Percentiles rank a stretch among this genome's conserved stretches.
Evolutionary conservation across 2,888 invertebrate genomes (phyloP).

Genomic region (Palloptera scutellata): DNA sequence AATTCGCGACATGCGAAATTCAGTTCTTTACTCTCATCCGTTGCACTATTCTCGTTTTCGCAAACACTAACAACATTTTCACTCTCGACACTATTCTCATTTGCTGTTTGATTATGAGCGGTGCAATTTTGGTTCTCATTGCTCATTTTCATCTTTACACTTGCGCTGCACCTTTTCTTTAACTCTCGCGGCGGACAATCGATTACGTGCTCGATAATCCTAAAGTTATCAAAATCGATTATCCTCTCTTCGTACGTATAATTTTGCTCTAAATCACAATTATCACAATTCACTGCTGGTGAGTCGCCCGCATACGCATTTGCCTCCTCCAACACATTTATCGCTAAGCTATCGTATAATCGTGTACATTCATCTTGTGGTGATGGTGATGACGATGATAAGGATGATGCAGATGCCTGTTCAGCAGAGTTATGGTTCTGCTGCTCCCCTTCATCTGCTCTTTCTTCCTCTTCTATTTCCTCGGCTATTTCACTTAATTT

Average conservation of each 20-base stretch:
- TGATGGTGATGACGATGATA: too few species aligned
- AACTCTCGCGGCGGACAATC: conserved; percentile 43
- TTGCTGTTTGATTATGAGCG: background rate
- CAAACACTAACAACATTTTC: too few species aligned
- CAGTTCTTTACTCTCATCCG: conserved; percentile 21
- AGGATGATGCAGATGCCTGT: too few species aligned
- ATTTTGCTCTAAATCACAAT: conserved; percentile 33
- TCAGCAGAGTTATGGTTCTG: background rate
- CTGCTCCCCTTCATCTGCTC: background rate
- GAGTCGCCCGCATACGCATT: background rate
- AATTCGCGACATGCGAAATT: conserved; percentile 52
- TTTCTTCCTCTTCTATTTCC: conserved; percentile 19
- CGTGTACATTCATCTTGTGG: too few species aligned
- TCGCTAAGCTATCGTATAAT: background rate
- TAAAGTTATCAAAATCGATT: conserved; percentile 55
- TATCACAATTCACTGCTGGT: background rate
- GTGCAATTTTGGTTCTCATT: background rate
- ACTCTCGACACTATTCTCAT: conserved; percentile 28
- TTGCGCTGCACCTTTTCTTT: background rate
- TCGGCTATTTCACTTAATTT: conserved; percentile 5
- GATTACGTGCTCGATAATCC: conserved; percentile 58
- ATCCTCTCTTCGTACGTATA: conserved; percentile 46
- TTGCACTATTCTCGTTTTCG: background rate
- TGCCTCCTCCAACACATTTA: background rate
- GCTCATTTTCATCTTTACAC: conserved; percentile 10